Conservation (phyloP, 2,113 vertebrate genomes). For the Xenus cinereus region DNA sequence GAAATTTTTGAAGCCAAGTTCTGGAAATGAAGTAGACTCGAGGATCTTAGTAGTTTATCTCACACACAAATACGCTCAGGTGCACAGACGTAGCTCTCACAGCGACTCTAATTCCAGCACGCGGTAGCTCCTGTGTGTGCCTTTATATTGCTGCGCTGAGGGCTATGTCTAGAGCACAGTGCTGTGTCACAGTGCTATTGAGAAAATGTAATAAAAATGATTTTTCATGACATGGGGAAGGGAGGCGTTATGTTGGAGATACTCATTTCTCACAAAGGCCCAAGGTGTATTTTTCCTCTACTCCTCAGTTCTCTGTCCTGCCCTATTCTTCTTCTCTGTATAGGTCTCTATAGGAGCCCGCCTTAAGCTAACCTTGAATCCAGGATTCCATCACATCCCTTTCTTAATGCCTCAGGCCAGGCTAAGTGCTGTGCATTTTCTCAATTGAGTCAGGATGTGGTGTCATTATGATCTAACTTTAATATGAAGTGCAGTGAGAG, state of each 20-base stretch:
- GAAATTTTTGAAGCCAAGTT: neutral
- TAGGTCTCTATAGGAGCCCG: rapidly evolving
- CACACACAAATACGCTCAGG: neutral
- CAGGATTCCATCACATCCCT: neutral
- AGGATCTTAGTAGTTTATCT: neutral
- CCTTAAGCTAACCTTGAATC: neutral
- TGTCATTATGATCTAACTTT: neutral
- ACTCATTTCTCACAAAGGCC: neutral
- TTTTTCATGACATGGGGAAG: neutral
- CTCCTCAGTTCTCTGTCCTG: neutral
- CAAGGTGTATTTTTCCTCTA: neutral
- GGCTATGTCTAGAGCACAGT: neutral
- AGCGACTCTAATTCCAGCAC: neutral
- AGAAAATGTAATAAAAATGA: neutral
- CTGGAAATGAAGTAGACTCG: neutral
- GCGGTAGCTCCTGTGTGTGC: neutral
- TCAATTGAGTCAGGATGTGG: neutral
- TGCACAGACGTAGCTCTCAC: neutral
- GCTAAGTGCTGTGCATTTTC: neutral
- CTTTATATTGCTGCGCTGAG: neutral
- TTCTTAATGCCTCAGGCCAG: neutral
- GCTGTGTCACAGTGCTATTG: neutral
- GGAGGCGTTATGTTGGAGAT: neutral
- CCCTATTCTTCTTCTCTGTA: neutral
- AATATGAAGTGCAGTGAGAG: neutral